Evolutionary conservation across 37 sponge, comb jelly and placozoan species (phyloP), one percentile per base, ranked within the genome.

Genomic region (Beroe forskalii): DNA sequence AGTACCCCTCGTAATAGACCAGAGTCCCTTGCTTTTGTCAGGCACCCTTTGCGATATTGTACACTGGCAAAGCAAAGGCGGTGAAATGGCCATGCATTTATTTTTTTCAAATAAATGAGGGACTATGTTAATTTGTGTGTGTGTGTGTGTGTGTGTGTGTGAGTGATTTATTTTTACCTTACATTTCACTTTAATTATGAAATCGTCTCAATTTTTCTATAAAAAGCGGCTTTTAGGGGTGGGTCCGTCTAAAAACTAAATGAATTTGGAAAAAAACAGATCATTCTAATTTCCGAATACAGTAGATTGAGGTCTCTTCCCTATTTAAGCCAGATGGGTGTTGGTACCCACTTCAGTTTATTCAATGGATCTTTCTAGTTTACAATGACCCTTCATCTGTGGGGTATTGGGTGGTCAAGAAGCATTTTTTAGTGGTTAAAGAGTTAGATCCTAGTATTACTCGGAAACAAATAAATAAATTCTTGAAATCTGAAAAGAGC

Each of bases 381-480:
- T 69, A 69, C 72, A 69, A 69, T 2, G 72, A 69, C 38, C 72
- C 72, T 2, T 69, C 72, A 36, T 69, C 32, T 37, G 72, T 33
- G 38, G 72, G 72, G 1, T 69, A 33, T 32, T 36, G 28, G 12
- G 35, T 19, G 17, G 72, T 33, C 1, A 28, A 69, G 19, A 69
- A 69, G 72, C 32, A 33, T 36, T 35, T 33, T 69, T 12, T 33
- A 33, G 72, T 2, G 4, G 72, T 69, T 9, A 69, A 69, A 69
- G 32, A 69, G 38, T 14, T 69, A 3, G 4, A 35, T 33, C 72
- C 72, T 2, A 69, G 1, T 31, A 36, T 69, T 33, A 69, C 72
- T 19, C 20, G 28, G 38, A n/a, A n/a, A n/a, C n/a, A 69, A 69
- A 69, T 69, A 4, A 17, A 69, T 33, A 69, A 36, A 36, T 69